Percentiles rank a stretch among this genome's conserved stretches.
phyloP scores from a whole-genome alignment of 2,888 invertebrate genomes.

The Euplexia lucipara region DNA sequence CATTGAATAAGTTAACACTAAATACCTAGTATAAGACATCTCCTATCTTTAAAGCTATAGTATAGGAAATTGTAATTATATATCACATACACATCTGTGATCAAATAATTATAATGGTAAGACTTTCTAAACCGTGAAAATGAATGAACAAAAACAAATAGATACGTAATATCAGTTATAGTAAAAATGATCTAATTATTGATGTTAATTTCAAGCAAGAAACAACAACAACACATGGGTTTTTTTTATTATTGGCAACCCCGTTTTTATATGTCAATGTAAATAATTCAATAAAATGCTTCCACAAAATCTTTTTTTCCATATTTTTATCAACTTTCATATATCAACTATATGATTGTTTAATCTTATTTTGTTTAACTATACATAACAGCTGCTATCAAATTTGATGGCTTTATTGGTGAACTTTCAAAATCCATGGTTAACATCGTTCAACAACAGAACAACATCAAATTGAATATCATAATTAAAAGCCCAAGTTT shows the following conservation, averaged over 20 bases:
- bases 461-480: conserved; percentile 24
- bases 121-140: conserved; percentile 35
- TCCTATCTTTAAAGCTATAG: conserved; percentile 63
- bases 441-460: background rate
- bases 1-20: conserved; percentile 29
- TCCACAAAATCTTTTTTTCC: no score
- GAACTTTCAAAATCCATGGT: no score
- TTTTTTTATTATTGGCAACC: background rate
- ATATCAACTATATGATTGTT: no score
- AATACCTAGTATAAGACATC: conserved; percentile 30
- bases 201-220: background rate
- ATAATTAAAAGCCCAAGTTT: conserved; percentile 21
- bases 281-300: no score
- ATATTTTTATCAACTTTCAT: no score
- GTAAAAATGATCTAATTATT: conserved; percentile 19
- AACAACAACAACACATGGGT: background rate
- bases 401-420: no score
- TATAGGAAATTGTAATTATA: conserved; percentile 63
- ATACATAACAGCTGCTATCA: no score
- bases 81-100: conserved; percentile 69
- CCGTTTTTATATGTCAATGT: background rate
- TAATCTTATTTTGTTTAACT: no score
- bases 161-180: conserved; percentile 4
- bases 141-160: conserved; percentile 16
- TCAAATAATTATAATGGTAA: conserved; percentile 49